Percentiles rank a stretch among this genome's conserved stretches.
Conservation (phyloP, 2,113 vertebrate genomes). For the Orycteropus afer region DNA sequence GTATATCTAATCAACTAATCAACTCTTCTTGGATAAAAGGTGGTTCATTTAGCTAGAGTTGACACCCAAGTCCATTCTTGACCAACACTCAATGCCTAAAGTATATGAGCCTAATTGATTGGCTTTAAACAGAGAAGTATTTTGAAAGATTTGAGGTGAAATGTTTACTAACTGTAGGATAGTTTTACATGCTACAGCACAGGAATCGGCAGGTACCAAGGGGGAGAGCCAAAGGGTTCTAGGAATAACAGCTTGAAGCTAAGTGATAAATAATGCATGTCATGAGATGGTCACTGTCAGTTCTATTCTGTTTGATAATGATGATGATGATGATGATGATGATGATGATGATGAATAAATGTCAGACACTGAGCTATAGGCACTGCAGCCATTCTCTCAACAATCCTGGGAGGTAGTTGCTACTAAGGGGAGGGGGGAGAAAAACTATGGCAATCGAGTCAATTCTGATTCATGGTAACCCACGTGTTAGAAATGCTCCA, state of each 20-base stretch:
- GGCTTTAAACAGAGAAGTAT: constrained; percentile 28
- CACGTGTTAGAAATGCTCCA: neutral
- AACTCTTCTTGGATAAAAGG: constrained; percentile 48
- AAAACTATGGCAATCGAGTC: neutral
- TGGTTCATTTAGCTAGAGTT: neutral
- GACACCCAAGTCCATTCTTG: constrained; percentile 13
- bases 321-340: neutral
- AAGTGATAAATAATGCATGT: neutral
- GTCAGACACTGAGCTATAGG: neutral
- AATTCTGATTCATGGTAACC: neutral
- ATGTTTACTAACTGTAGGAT: neutral
- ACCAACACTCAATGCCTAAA: constrained; percentile 10
- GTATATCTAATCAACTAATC: constrained; percentile 77
- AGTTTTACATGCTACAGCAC: neutral
- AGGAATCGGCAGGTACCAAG: neutral
- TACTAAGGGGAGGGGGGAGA: neutral
- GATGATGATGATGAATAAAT: neutral
- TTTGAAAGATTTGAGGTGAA: constrained; percentile 35
- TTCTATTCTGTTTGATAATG: neutral
- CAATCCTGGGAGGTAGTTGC: neutral
- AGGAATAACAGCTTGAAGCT: neutral
- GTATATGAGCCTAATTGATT: constrained; percentile 45
- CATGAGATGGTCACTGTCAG: neutral
- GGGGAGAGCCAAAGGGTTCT: neutral
- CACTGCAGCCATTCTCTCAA: neutral